Evolutionary conservation across 64 coral and sea anemone genomes (phyloP).

Genomic region (Porites australiensis): DNA sequence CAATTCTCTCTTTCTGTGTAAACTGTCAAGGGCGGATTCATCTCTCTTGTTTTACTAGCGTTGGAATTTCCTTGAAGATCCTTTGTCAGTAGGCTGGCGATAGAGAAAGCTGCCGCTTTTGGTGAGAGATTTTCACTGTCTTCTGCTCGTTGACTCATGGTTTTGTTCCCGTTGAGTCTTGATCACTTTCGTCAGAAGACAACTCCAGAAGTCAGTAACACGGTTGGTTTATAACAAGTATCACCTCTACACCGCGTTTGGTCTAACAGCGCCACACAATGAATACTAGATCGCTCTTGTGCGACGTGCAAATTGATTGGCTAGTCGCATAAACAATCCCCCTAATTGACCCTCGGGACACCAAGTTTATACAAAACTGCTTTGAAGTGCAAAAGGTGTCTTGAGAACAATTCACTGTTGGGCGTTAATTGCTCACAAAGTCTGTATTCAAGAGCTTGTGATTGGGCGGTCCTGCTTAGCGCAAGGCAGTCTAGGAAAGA

Average conservation of each 20-base stretch:
- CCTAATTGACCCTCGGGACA: slow-evolving; percentile 81
- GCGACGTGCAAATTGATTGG: slow-evolving; percentile 94
- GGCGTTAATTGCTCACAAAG: slow-evolving; percentile 44
- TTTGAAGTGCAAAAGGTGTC: slow-evolving; percentile 55
- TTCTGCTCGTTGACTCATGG: slow-evolving; percentile 33
- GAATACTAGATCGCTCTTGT: slow-evolving; percentile 62
- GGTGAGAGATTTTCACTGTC: slow-evolving; percentile 78
- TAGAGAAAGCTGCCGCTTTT: slow-evolving; percentile 89
- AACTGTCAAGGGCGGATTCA: slow-evolving; percentile 24
- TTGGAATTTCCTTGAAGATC: slow-evolving; percentile 32
- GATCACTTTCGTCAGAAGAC: neutral
- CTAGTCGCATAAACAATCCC: slow-evolving; percentile 80
- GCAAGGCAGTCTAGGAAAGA: neutral
- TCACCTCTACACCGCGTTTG: slow-evolving; percentile 70
- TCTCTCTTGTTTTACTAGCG: slow-evolving; percentile 34
- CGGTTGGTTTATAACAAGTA: slow-evolving; percentile 40
- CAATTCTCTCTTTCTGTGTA: slow-evolving; percentile 21
- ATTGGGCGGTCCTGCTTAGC: slow-evolving; percentile 31
- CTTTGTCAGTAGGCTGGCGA: slow-evolving; percentile 74
- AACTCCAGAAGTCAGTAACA: slow-evolving; percentile 32
- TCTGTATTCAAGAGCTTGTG: slow-evolving; percentile 26
- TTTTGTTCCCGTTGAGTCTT: neutral
- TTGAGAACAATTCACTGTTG: slow-evolving; percentile 18
- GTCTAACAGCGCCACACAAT: slow-evolving; percentile 21
- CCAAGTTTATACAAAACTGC: slow-evolving; percentile 69